Base-by-base conservation (phyloP, 2,888 invertebrate genomes). In the Drosophila phalerata region DNA sequence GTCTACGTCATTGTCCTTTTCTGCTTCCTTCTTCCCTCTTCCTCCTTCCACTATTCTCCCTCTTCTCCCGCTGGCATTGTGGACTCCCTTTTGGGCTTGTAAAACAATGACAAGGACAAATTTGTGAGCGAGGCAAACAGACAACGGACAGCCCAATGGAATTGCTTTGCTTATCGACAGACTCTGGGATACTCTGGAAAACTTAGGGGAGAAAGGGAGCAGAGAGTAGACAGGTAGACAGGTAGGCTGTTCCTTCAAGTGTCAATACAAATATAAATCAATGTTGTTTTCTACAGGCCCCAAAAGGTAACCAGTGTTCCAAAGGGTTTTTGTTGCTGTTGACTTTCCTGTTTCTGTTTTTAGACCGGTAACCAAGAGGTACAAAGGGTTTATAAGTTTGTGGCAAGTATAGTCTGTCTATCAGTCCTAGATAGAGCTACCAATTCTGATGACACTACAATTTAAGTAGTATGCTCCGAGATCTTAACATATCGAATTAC, bases 221-320 rank as follows among this genome's bases (percentile, higher is more conserved):
- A 32, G 28, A 6, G 28, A 6, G 4, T 5, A 8, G 32, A 5
- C n/a, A n/a, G n/a, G 22, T 22, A 22, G 2, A 1, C n/a, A 9
- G 25, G 9, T 5, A 13, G 40, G 57, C 32, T 45, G 45, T 53
- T 77, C 56, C 65, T 74, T 74, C 42, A 79, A 77, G 83, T 87
- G 88, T 85, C 84, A 85, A 85, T 84, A 79, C 80, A 87, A 79
- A 82, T 85, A 85, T 85, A 85, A 85, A 85, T 85, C 84, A 85
- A 82, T 85, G 88, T 64, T 79, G 43, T 47, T 40, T 25, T 37
- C 37, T 34, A 17, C 28, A 34, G 40, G 43, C 15, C 72, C 70
- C 73, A 60, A 85, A 85, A 77, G 84, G 81, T 85, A 74, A 64
- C 67, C 60, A 60, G 66, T 63, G 34, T 48, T 42, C n/a, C 32